Base-by-base conservation (phyloP, 2,797 vertebrate species). In the Anguilla pacifica region DNA sequence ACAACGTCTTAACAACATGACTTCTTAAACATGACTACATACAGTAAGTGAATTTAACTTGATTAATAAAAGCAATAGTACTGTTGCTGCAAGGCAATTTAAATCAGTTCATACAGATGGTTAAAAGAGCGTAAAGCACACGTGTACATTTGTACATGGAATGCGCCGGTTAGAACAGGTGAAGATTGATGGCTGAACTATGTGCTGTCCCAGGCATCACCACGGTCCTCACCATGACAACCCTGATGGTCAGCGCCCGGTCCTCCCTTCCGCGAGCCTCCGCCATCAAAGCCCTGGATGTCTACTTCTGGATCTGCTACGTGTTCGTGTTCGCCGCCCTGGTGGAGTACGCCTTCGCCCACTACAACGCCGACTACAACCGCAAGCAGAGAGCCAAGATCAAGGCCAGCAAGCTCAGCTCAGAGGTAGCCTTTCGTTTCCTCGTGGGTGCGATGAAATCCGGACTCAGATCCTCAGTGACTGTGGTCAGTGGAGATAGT, bases 291-390 rank as follows among this genome's bases (percentile, higher is more conserved):
- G 99, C 99, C 0, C 91, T 99, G 86, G 99, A 99, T 0, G 98
- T 99, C 87, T 99, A 99, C 95, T 99, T 99, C 96, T 99, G 98
- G 97, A 99, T 99, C 93, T 99, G 99, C 90, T 99, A 99, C 0
- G 98, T 99, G 79, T 99, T 99, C 79, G 99, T 99, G 90, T 99
- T 99, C 0, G 98, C 98, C 0, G 98, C 99, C 0, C 94, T 99
- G 92, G 98, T 99, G 7, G 99, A 99, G 92, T 99, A 99, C 0
- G 99, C 99, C 85, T 99, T 99, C 35, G 99, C 98, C 43, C 99
- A 99, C 94, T 99, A 98, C 95, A 99, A 98, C 0, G 98, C 99
- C 0, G 98, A 99, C 96, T 99, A 97, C 95, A 96, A 98, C 92
- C 98, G 97, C 92, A 99, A 99, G 93, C 97, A 98, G 86, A 98